Base-by-base conservation (phyloP, 2,113 vertebrate genomes). In the Rhadina sibilatrix region DNA sequence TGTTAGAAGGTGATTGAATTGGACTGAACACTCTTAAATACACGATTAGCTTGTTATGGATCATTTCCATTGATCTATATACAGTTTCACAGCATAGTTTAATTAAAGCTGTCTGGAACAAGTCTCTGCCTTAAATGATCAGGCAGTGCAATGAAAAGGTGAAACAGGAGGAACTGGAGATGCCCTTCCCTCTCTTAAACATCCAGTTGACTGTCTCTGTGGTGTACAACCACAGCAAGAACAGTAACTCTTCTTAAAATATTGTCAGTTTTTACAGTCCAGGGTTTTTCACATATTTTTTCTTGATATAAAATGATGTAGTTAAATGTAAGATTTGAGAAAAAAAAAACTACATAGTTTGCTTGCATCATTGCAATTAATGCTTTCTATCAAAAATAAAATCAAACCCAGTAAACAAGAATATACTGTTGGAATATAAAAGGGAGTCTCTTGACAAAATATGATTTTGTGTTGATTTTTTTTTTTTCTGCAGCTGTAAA, bases 81-180 rank as follows among this genome's bases (percentile, higher is more conserved):
- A 97, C 97, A 96, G 93, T 97, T 98, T 98, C 97, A 95, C 82
- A 90, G 94, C 96, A 97, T 93, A 97, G 96, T 98, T 97, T 98
- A 98, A 98, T 98, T 98, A 98, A 98, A 98, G 96, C 97, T 98
- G 98, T 97, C 98, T 98, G 97, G 96, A 97, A 98, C 96, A 97
- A 95, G 96, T 85, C 87, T 97, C 95, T 97, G 92, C 91, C 92
- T 96, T 96, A 93, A 98, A 94, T 96, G 96, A 98, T 97, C 85
- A 89, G 53, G 92, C 97, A 92, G 72, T 52, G 94, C 95, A 96
- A 91, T 96, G 96, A 97, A 96, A 98, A 97, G 96, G 93, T 93
- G 97, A 97, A 97, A 94, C 87, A 80, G 1, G 37, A 97, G 92
- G 77, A 97, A 82, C 80, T 95, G 31, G 70, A 94, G 87, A 91